These are phyloP conservation scores for Huso huso DNA, from an alignment of 2,797 vertebrate species.

Conservation along the genomic window DNA sequence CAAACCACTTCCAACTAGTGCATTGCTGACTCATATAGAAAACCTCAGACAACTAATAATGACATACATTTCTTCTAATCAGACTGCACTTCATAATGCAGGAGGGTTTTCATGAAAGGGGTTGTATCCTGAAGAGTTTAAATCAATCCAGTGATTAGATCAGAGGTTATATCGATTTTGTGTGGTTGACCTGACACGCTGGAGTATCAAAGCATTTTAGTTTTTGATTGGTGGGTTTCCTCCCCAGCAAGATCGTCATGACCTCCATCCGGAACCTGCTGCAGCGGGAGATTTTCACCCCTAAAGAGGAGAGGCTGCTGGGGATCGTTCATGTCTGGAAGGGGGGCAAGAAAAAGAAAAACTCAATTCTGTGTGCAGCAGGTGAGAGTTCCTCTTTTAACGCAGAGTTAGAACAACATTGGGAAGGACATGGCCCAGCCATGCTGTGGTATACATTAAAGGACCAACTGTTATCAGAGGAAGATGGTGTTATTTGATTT, in stretches of 20 bases:
- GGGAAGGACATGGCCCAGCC: too few relatives aligned
- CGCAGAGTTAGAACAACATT: too few relatives aligned
- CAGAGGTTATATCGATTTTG: background rate
- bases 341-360: constrained; percentile 34
- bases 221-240: background rate
- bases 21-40: too few relatives aligned
- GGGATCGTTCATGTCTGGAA: constrained; percentile 32
- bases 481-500: too few relatives aligned
- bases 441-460: too few relatives aligned
- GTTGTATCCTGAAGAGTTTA: too few relatives aligned
- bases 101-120: too few relatives aligned
- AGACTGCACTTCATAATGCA: too few relatives aligned
- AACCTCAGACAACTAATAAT: too few relatives aligned
- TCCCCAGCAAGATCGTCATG: constrained; percentile 17
- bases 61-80: too few relatives aligned
- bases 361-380: constrained; percentile 32
- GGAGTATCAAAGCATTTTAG: background rate
- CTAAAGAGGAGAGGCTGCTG: constrained; percentile 28
- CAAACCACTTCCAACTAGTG: too few relatives aligned
- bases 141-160: constrained; percentile 8
- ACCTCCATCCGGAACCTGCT: constrained; percentile 29
- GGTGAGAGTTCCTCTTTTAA: constrained; percentile 23
- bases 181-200: background rate
- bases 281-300: constrained; percentile 31
- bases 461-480: too few relatives aligned